These are phyloP conservation scores for Thalassaphorura encarpata DNA, from an alignment of 1,140 invertebrate genomes.

Conservation along the genomic window DNA sequence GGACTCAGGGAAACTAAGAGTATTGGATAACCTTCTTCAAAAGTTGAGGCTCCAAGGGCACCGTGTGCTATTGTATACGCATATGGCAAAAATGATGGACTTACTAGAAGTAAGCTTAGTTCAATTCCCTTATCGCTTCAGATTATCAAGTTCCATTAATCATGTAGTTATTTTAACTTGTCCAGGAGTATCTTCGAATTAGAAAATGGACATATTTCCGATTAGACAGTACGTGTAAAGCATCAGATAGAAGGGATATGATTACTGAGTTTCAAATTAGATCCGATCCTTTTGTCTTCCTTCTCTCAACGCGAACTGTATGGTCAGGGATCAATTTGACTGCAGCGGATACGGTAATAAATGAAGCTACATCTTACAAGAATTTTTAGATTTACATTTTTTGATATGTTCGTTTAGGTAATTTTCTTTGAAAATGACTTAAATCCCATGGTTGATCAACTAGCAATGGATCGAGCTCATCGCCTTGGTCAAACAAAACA, in stretches of 20 bases:
- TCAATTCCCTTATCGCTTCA: too few relatives aligned
- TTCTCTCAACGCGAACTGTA: conserved; percentile 57
- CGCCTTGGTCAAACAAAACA: conserved; percentile 59
- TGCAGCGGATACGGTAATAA: conserved; percentile 60
- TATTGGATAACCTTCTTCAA: conserved; percentile 56
- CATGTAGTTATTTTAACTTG: too few relatives aligned
- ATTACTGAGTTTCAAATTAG: conserved; percentile 51
- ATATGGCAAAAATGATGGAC: conserved; percentile 62
- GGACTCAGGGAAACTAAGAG: conserved; percentile 60
- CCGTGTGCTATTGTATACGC: conserved; percentile 58
- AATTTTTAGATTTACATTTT: too few relatives aligned
- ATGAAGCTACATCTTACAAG: too few relatives aligned
- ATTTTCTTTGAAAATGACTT: conserved; percentile 99
- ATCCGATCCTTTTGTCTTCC: conserved; percentile 55
- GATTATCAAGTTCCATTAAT: too few relatives aligned
- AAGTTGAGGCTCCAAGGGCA: conserved; percentile 51
- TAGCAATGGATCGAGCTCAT: conserved; percentile 88
- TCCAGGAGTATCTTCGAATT: conserved; percentile 56
- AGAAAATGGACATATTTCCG: conserved; percentile 41
- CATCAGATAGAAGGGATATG: conserved; percentile 56
- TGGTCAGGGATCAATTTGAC: conserved; percentile 60
- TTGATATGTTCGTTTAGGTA: too few relatives aligned
- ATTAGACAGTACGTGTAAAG: conserved; percentile 58
- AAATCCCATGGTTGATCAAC: conserved; percentile 95
- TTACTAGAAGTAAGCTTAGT: conserved; percentile 59